Conservation (phyloP, 2,113 vertebrate genomes). For the Calypte anna region DNA sequence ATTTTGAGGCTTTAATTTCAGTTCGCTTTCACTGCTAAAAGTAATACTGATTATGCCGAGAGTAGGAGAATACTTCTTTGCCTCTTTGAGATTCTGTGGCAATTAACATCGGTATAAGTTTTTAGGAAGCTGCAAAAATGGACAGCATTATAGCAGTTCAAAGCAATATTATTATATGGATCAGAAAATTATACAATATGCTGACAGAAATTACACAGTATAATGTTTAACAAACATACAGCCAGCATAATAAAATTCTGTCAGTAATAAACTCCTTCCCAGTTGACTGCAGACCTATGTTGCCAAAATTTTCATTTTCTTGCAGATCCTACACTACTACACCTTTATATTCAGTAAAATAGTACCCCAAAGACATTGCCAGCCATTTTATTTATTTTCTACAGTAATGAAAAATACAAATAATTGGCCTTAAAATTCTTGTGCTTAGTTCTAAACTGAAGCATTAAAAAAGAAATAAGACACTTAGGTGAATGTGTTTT, state of each 20-base stretch:
- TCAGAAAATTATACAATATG: constrained; percentile 65
- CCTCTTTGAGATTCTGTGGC: not conserved
- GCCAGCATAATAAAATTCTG: constrained; percentile 39
- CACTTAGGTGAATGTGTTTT: not conserved
- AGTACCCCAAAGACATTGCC: not conserved
- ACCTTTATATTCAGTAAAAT: not conserved
- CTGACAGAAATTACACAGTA: constrained; percentile 48
- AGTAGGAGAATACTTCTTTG: constrained; percentile 6
- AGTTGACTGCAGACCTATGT: constrained; percentile 29
- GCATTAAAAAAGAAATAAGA: not conserved
- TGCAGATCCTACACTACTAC: not conserved
- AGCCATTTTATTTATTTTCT: constrained; percentile 17
- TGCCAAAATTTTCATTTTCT: constrained; percentile 24
- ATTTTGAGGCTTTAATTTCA: not conserved
- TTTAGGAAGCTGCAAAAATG: constrained; percentile 43
- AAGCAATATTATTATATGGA: constrained; percentile 69
- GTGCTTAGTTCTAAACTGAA: not conserved
- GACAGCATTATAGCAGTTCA: constrained; percentile 46
- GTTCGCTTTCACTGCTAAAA: not conserved
- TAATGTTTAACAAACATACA: constrained; percentile 68
- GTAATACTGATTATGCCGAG: constrained; percentile 3
- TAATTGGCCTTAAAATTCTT: constrained; percentile 8
- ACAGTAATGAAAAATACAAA: constrained; percentile 39
- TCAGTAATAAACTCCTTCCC: constrained; percentile 53
- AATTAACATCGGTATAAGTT: constrained; percentile 39